phyloP scores from a whole-genome alignment of 2,888 invertebrate genomes.

The Lepetodrilus schrolli region DNA sequence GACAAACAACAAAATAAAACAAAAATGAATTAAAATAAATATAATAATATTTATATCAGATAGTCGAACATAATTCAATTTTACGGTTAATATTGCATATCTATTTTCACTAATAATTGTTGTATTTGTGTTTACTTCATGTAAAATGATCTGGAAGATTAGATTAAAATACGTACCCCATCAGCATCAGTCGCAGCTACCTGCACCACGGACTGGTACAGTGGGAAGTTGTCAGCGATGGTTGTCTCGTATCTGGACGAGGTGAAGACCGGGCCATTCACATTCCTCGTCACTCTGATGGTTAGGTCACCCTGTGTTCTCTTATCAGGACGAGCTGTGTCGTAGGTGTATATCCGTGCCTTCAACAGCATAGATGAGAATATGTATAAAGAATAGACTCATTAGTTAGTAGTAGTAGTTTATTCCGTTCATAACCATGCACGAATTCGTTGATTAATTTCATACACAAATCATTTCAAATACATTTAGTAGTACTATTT shows the following conservation, averaged over 20 bases:
- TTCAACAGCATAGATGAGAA: no score
- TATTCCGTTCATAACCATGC: no score
- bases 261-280: conserved; percentile 54
- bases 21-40: not conserved
- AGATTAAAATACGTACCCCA: conserved; percentile 78
- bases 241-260: conserved; percentile 45
- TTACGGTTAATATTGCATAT: not conserved
- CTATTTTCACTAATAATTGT: no score
- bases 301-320: conserved; percentile 45
- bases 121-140: no score
- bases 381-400: no score
- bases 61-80: not conserved
- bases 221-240: conserved; percentile 58
- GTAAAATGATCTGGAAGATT: not conserved
- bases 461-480: no score
- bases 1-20: no score
- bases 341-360: conserved; percentile 56
- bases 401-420: no score
- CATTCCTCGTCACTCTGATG: conserved; percentile 55
- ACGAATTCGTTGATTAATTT: no score
- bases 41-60: not conserved
- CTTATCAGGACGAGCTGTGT: conserved; percentile 51
- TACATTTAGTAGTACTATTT: no score
- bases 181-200: conserved; percentile 89
- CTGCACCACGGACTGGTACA: conserved; percentile 81